Percentiles rank a stretch among this genome's conserved stretches.
These are phyloP conservation scores for Coregonus suidteri DNA, from an alignment of 2,797 vertebrate species.

Conservation along the genomic window DNA sequence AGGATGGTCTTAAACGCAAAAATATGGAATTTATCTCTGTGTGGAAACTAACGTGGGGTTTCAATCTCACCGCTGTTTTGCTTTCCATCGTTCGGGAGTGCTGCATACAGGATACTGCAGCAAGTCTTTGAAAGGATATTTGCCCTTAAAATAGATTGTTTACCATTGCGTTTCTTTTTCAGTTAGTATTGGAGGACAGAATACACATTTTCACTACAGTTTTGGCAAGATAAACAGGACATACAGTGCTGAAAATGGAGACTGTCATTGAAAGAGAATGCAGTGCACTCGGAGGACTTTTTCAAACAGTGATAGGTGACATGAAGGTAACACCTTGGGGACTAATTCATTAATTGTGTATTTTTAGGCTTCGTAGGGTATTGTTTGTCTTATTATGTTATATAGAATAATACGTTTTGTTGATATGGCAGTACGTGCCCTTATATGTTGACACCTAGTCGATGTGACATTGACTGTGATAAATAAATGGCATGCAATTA, in stretches of 20 bases:
- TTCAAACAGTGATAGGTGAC: conserved; percentile 93
- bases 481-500: background rate
- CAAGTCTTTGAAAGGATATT: conserved; percentile 13
- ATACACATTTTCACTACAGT: background rate
- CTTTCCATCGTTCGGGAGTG: conserved; percentile 32
- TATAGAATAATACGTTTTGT: background rate
- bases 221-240: background rate
- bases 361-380: background rate
- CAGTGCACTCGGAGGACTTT: conserved; percentile 92
- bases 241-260: conserved; percentile 81
- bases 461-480: background rate
- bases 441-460: background rate
- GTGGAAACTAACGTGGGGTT: conserved; percentile 26
- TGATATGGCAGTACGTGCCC: background rate
- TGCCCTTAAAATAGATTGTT: background rate
- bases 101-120: conserved; percentile 2
- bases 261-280: conserved; percentile 93
- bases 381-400: background rate
- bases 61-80: conserved; percentile 24
- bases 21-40: conserved; percentile 28
- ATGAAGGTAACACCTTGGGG: conserved; percentile 85
- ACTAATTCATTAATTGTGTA: background rate
- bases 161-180: background rate
- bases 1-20: conserved; percentile 7
- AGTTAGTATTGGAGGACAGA: background rate